Percentiles rank a stretch among this genome's conserved stretches.
Evolutionary conservation across 2,113 vertebrate genomes (phyloP).

Genomic region (Craseonycteris thonglongyai): DNA sequence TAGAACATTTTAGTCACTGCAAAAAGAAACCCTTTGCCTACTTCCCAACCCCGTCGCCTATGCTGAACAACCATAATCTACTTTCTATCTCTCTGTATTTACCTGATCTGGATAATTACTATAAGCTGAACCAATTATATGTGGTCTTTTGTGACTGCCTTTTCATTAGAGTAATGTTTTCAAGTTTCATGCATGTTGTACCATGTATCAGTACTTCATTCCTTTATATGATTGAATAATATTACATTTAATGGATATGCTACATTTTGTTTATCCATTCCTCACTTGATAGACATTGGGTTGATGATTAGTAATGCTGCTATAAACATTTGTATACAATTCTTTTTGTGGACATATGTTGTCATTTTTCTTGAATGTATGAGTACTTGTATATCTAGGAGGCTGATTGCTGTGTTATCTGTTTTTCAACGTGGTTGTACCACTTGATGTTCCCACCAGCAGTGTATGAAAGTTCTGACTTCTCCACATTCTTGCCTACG

Average conservation of each 20-base stretch:
- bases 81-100: neutral
- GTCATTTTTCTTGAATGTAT: neutral
- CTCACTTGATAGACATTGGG: neutral
- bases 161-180: neutral
- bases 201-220: neutral
- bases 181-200: neutral
- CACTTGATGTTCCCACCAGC: neutral
- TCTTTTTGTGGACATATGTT: neutral
- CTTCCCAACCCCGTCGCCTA: neutral
- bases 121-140: neutral
- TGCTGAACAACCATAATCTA: neutral
- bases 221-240: neutral
- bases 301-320: neutral
- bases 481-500: neutral
- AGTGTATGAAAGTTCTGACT: neutral
- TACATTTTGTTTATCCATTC: neutral
- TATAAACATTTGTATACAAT: neutral
- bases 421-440: neutral
- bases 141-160: neutral
- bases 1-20: neutral
- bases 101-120: neutral
- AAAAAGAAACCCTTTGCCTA: neutral
- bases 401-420: neutral
- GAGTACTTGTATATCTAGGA: too few relatives aligned
- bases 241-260: fast-evolving